Evolutionary conservation across 2,797 vertebrate genomes (phyloP).

Genomic region (Alfaro cultratus): DNA sequence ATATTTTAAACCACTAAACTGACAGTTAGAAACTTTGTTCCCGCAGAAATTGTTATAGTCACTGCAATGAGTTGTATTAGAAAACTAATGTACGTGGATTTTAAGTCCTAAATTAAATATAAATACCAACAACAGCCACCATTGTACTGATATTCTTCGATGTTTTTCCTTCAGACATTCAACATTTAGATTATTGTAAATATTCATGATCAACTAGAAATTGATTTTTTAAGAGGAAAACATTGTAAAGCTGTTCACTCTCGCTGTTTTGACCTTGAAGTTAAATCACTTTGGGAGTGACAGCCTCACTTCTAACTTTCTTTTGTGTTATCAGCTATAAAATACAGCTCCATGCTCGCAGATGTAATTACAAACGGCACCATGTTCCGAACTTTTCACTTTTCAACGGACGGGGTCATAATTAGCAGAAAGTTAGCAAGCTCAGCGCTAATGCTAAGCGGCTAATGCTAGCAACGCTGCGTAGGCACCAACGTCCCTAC

Average conservation of each 20-base stretch:
- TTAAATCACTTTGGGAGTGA: conserved; percentile 33
- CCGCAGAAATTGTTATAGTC: background rate
- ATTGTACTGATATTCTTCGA: background rate
- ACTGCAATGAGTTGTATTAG: background rate
- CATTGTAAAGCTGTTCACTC: background rate
- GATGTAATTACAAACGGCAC: background rate
- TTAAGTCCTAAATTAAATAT: background rate
- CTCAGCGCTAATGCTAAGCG: conserved; percentile 13
- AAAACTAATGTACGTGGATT: conserved; percentile 27
- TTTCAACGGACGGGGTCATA: background rate
- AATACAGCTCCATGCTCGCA: rapidly evolving
- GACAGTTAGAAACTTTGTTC: background rate
- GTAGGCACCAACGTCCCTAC: conserved; percentile 16
- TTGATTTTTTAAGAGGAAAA: background rate
- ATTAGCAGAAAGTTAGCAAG: conserved; percentile 41
- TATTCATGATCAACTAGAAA: background rate
- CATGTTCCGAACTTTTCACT: background rate
- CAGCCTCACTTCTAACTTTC: background rate
- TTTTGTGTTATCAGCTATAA: background rate
- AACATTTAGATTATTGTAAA: background rate
- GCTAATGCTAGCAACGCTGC: conserved; percentile 41
- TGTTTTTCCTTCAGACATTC: background rate
- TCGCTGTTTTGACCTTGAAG: conserved; percentile 67
- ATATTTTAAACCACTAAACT: background rate
- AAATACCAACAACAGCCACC: background rate